Conservation (phyloP, 2,113 vertebrate species). For the Oophaga pumilio region DNA sequence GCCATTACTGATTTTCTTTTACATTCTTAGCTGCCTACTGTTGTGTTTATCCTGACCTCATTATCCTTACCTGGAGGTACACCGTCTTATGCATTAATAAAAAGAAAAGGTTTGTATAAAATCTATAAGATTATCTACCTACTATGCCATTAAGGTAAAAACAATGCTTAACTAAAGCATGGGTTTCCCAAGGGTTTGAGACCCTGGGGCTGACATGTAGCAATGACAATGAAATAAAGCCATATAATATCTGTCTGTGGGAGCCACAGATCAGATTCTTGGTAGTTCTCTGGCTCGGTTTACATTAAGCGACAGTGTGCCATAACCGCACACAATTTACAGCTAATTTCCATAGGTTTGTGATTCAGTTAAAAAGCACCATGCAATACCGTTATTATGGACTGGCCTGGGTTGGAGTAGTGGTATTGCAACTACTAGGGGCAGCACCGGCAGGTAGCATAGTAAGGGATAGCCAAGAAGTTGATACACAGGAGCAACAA, state of each 20-base stretch:
- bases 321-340: too few relatives aligned
- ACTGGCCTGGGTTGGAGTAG: too few relatives aligned
- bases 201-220: not conserved
- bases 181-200: not conserved
- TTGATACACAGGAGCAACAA: too few relatives aligned
- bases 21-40: not conserved
- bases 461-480: too few relatives aligned
- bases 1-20: not conserved
- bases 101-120: not conserved
- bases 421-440: too few relatives aligned
- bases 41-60: constrained; percentile 1
- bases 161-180: not conserved
- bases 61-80: not conserved
- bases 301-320: too few relatives aligned
- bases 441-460: too few relatives aligned
- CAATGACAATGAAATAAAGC: not conserved
- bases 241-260: not conserved
- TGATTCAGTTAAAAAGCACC: too few relatives aligned
- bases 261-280: not conserved
- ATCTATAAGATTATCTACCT: not conserved
- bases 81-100: not conserved
- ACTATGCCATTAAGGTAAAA: not conserved
- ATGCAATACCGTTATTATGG: too few relatives aligned
- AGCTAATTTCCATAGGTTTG: too few relatives aligned
- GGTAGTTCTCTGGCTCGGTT: too few relatives aligned